phyloP scores from a whole-genome alignment of 2,888 invertebrate genomes.

The Coleophora flavipennella region DNA sequence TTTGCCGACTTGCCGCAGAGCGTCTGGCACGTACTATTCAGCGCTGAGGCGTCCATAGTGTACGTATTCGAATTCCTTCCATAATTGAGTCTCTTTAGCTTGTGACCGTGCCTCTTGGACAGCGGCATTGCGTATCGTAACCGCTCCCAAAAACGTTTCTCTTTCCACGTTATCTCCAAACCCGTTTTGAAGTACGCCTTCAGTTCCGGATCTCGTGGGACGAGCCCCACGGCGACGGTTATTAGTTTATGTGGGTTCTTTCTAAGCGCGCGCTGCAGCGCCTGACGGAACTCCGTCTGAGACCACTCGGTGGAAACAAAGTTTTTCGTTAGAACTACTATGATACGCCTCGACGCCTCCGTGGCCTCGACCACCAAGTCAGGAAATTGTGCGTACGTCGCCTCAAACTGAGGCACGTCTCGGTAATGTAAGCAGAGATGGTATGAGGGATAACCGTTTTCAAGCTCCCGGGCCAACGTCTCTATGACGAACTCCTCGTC shows the following conservation, averaged over 20 bases:
- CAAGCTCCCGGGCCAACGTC: slow-evolving; percentile 87
- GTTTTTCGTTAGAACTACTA: slow-evolving; percentile 89
- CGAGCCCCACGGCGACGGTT: slow-evolving; percentile 84
- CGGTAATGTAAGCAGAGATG: slow-evolving; percentile 91
- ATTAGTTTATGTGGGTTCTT: slow-evolving; percentile 89
- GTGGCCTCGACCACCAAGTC: slow-evolving; percentile 89
- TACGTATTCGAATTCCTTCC: slow-evolving; percentile 89
- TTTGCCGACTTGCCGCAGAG: slow-evolving; percentile 69
- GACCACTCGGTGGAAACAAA: slow-evolving; percentile 95
- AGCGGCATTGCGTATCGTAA: slow-evolving; percentile 91
- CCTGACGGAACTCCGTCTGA: slow-evolving; percentile 90
- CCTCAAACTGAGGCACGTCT: slow-evolving; percentile 82
- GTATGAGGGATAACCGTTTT: slow-evolving; percentile 84
- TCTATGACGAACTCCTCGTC: slow-evolving; percentile 93
- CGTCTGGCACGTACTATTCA: slow-evolving; percentile 75
- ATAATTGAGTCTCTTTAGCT: slow-evolving; percentile 76
- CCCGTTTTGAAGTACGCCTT: slow-evolving; percentile 91
- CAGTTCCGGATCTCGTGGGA: slow-evolving; percentile 89
- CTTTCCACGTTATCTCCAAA: slow-evolving; percentile 89
- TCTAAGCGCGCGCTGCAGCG: slow-evolving; percentile 89
- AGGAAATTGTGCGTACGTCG: slow-evolving; percentile 79
- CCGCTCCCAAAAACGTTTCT: slow-evolving; percentile 95
- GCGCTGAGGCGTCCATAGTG: slow-evolving; percentile 79
- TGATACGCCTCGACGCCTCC: slow-evolving; percentile 88
- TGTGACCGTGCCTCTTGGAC: slow-evolving; percentile 75